A percentile compares a stretch with the other conserved stretches of the same genome.
Evolutionary conservation across 2,797 vertebrate genomes (phyloP).

Genomic region (Chelonia mydas): DNA sequence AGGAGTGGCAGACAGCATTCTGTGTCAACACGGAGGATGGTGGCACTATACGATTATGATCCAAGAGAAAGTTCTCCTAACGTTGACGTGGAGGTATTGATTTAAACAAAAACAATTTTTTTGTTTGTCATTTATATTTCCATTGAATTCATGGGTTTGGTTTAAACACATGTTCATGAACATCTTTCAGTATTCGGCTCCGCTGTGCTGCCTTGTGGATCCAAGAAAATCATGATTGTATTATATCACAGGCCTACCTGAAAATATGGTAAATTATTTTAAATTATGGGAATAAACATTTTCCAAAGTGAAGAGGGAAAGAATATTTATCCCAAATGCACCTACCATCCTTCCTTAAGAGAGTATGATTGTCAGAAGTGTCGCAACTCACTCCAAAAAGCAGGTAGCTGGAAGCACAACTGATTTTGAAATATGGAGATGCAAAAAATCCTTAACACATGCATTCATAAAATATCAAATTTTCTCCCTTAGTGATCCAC

Average conservation of each 20-base stretch:
- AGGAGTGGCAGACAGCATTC: slow-evolving; percentile 85
- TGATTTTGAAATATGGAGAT: background rate
- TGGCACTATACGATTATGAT: slow-evolving; percentile 97
- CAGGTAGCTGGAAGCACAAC: rapidly evolving
- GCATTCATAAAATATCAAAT: rapidly evolving
- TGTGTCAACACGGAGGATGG: slow-evolving; percentile 89
- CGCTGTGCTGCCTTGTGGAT: rapidly evolving
- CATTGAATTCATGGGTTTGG: background rate
- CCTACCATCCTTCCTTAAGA: rapidly evolving
- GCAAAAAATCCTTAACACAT: background rate
- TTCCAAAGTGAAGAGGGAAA: background rate
- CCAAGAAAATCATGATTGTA: rapidly evolving
- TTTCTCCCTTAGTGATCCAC: background rate
- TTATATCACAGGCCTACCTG: rapidly evolving
- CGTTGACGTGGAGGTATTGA: slow-evolving; percentile 95
- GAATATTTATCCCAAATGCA: background rate
- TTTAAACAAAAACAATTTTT: rapidly evolving
- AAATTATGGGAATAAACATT: background rate
- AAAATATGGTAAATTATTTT: background rate
- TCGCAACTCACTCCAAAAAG: background rate
- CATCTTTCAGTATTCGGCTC: background rate
- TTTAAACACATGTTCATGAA: background rate
- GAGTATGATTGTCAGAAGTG: rapidly evolving
- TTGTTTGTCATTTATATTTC: rapidly evolving
- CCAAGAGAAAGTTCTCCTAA: slow-evolving; percentile 97